Evolutionary conservation across 2,888 invertebrate species (phyloP).

Genomic region (Xestia sexstrigata): DNA sequence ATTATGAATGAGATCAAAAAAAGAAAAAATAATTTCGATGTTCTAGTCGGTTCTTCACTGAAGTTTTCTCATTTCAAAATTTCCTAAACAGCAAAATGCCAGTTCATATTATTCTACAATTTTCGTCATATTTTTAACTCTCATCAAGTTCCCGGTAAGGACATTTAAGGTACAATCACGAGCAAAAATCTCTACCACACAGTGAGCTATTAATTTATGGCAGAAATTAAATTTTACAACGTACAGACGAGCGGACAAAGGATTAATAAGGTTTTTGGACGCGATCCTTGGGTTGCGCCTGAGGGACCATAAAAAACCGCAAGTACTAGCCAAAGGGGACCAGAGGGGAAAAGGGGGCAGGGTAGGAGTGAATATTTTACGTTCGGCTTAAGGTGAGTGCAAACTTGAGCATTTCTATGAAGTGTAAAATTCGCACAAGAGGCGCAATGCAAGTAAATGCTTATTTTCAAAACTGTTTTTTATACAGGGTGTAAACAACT

Average conservation of each 20-base stretch:
- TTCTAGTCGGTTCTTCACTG: neutral
- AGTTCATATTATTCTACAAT: neutral
- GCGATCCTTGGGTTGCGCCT: slow-evolving; percentile 59
- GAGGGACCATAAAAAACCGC: slow-evolving; percentile 68
- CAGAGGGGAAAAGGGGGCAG: neutral
- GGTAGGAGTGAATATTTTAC: slow-evolving; percentile 61
- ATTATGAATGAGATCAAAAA: no score
- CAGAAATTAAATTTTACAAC: slow-evolving; percentile 73
- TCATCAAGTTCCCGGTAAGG: neutral
- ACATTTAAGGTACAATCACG: slow-evolving; percentile 34
- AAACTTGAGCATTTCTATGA: slow-evolving; percentile 24
- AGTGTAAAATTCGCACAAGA: neutral
- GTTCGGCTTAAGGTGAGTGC: slow-evolving; percentile 45
- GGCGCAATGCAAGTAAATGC: neutral
- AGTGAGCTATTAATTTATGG: slow-evolving; percentile 66
- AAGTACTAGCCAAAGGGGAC: slow-evolving; percentile 55
- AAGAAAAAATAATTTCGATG: neutral
- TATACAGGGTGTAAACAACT: no score
- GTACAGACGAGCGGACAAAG: slow-evolving; percentile 67
- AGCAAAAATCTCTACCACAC: slow-evolving; percentile 31
- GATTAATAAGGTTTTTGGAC: slow-evolving; percentile 64
- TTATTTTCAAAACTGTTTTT: neutral
- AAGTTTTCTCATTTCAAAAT: neutral
- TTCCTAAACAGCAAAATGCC: neutral
- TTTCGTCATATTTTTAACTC: neutral